These are phyloP conservation scores for Cotesia glomerata DNA, from an alignment of 1,140 invertebrate species.

Conservation along the genomic window DNA sequence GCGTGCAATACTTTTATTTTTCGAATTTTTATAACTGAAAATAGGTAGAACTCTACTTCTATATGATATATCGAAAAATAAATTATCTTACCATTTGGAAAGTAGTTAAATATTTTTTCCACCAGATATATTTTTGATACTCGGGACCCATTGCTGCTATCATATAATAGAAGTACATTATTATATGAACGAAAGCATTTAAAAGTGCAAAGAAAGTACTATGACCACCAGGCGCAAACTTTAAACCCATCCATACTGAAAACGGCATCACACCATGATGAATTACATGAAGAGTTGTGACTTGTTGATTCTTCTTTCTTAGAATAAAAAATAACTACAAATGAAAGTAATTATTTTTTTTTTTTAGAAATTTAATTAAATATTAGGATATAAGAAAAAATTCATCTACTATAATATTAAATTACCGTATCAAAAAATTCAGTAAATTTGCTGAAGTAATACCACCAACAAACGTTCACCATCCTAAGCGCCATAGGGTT, in stretches of 20 bases:
- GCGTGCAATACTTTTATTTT: too few relatives aligned
- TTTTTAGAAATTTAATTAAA: too few relatives aligned
- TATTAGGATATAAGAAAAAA: neutral
- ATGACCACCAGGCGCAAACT: constrained; percentile 93
- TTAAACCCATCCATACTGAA: constrained; percentile 94
- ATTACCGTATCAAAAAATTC: constrained; percentile 94
- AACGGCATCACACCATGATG: constrained; percentile 96
- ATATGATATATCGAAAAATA: constrained; percentile 25
- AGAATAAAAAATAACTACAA: constrained; percentile 86
- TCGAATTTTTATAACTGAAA: too few relatives aligned
- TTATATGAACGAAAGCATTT: constrained; percentile 92
- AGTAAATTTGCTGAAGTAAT: constrained; percentile 96
- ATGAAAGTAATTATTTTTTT: constrained; percentile 5
- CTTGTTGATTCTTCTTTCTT: constrained; percentile 90
- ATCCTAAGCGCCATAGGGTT: constrained; percentile 86
- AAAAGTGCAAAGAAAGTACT: constrained; percentile 90
- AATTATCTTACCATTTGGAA: constrained; percentile 82
- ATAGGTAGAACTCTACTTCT: too few relatives aligned
- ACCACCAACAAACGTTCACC: constrained; percentile 95
- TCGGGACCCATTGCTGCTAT: constrained; percentile 87
- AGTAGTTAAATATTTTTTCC: constrained; percentile 92
- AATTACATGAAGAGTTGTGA: constrained; percentile 92
- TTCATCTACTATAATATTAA: neutral
- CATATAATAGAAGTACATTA: constrained; percentile 96
- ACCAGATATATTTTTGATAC: constrained; percentile 92